Percentiles rank a stretch among this genome's conserved stretches.
Evolutionary conservation across 2,888 invertebrate genomes (phyloP).

Genomic region (Andrena camellia): DNA sequence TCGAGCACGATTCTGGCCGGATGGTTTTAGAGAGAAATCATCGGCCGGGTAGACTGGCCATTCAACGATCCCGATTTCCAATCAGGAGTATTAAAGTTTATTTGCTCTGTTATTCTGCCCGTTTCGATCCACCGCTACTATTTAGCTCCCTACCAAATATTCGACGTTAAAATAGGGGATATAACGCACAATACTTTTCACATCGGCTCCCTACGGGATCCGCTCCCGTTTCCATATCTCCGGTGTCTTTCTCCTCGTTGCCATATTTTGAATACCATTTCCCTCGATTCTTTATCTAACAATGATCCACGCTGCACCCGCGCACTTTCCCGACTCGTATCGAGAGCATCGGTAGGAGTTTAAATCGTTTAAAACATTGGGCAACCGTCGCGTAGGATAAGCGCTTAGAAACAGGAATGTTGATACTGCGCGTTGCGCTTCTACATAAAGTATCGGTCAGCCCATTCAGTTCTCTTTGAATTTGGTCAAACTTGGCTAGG

Average conservation of each 20-base stretch:
- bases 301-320: too few relatives aligned
- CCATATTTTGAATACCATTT: too few relatives aligned
- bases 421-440: too few relatives aligned
- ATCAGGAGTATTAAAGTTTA: slow-evolving; percentile 81
- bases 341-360: too few relatives aligned
- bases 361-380: too few relatives aligned
- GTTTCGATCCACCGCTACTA: slow-evolving; percentile 65
- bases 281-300: too few relatives aligned
- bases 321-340: too few relatives aligned
- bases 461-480: too few relatives aligned
- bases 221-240: background rate
- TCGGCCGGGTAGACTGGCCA: slow-evolving; percentile 60
- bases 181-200: slow-evolving; percentile 33
- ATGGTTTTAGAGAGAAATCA: slow-evolving; percentile 63
- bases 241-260: background rate
- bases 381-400: too few relatives aligned
- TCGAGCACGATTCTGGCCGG: slow-evolving; percentile 30
- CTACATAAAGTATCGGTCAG: too few relatives aligned
- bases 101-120: slow-evolving; percentile 68
- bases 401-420: too few relatives aligned
- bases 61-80: slow-evolving; percentile 80
- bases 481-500: too few relatives aligned
- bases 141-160: slow-evolving; percentile 81
- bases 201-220: slow-evolving; percentile 13
- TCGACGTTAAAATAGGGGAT: slow-evolving; percentile 76